These are phyloP conservation scores for Urechis unicinctus DNA, from an alignment of 2,888 invertebrate species.

Conservation along the genomic window DNA sequence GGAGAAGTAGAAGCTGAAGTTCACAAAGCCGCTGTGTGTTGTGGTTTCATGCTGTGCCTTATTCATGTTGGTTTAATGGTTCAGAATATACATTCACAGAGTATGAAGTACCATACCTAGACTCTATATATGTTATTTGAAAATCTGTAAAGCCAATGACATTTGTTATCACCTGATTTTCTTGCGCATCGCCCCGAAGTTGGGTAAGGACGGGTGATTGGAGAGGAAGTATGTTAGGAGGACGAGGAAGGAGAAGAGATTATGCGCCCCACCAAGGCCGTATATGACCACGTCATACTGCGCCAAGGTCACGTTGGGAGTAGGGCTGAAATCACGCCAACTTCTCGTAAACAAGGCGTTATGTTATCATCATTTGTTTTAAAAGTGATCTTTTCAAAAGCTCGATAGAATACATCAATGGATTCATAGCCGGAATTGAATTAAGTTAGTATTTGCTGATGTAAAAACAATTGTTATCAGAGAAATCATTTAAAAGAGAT, in stretches of 20 bases:
- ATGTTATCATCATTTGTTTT: too few species aligned
- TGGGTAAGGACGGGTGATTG: slow-evolving; percentile 26
- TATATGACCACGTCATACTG: slow-evolving; percentile 25
- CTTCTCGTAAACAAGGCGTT: too few species aligned
- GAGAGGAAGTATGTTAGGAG: slow-evolving; percentile 29
- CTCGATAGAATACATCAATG: neutral
- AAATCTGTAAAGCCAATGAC: neutral
- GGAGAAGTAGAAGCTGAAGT: too few species aligned
- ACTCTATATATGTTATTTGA: neutral
- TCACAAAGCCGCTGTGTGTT: too few species aligned
- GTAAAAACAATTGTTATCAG: too few species aligned
- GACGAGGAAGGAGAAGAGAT: slow-evolving; percentile 27
- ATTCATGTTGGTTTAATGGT: too few species aligned
- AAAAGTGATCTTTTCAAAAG: too few species aligned
- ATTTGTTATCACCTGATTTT: slow-evolving; percentile 12
- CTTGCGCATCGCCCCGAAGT: slow-evolving; percentile 9
- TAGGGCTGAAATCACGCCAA: slow-evolving; percentile 20
- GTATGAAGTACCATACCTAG: too few species aligned
- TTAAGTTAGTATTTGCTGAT: neutral
- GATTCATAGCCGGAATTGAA: neutral
- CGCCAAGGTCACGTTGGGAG: slow-evolving; percentile 17
- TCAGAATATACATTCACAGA: too few species aligned
- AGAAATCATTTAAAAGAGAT: too few species aligned
- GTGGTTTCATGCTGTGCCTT: too few species aligned
- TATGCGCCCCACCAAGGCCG: slow-evolving; percentile 25